Base-by-base conservation (phyloP, 2,113 vertebrate genomes). In the Myanophis thanlyinensis region DNA sequence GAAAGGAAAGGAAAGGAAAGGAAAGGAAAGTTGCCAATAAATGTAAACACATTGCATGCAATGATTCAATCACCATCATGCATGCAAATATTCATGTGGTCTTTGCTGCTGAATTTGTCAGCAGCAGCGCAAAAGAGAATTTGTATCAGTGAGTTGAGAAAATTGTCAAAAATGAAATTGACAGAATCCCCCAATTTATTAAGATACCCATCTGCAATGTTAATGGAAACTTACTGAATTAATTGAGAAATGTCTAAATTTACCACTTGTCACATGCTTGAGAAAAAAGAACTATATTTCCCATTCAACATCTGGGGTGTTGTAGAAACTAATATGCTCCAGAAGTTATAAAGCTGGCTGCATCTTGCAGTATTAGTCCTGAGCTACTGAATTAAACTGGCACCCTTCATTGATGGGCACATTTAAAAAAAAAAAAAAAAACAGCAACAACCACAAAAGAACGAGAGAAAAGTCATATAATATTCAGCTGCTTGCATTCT, bases 271-370 rank as follows among this genome's bases (percentile, higher is more conserved):
- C 95, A 95, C 93, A 93, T 96, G 95, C 95, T 95, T 96, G 94
- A 96, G 94, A 96, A 96, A 95, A 95, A 95, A 95, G 96, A 96
- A 96, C 85, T 95, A 93, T 96, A 96, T 96, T 91, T 96, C 56
- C 94, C 95, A 93, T 96, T 91, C 92, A 94, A 88, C 94, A 96
- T 51, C 95, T 97, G 93, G 46, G 87, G 92, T 93, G 59, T 90
- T 93, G 95, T 93, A 95, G 94, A 96, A 94, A 94, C 93, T 92
- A 95, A 95, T 54, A 0, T 59, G 46, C 51, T 96, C 90, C 89
- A 94, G 94, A 93, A 93, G 92, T 80, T 67, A 87, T 94, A 89
- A 89, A 40, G 4, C 53, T 85, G 80, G 35, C 53, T 48, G 89
- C 59, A 94, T 95, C 95, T 92, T 86, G 94, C 53, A 91, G 91